phyloP scores from a whole-genome alignment of 2,888 invertebrate genomes.

The Epirrhoe alternata region DNA sequence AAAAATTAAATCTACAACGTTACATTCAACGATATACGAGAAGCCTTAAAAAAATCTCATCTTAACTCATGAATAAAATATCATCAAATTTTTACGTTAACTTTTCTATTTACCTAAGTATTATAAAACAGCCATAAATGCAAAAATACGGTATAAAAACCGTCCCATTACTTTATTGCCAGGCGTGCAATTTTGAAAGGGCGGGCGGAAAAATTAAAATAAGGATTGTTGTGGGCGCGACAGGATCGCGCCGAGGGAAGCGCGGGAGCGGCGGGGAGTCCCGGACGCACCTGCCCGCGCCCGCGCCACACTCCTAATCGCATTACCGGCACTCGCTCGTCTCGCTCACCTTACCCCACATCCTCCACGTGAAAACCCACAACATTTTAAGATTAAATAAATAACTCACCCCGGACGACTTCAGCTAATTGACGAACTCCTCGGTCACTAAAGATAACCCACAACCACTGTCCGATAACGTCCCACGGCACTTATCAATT shows the following conservation, averaged over 20 bases:
- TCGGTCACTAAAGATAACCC: constrained; percentile 51
- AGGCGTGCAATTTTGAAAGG: constrained; percentile 38
- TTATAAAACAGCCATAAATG: constrained; percentile 30
- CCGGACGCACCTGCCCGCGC: constrained; percentile 31
- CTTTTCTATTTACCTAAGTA: constrained; percentile 15
- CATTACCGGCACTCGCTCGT: constrained; percentile 66
- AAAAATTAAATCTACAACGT: not conserved
- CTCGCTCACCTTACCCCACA: constrained; percentile 65
- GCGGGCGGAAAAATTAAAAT: constrained; percentile 60
- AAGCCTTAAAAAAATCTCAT: constrained; percentile 16
- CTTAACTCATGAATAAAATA: constrained; percentile 25
- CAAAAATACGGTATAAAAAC: constrained; percentile 25
- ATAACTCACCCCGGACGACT: constrained; percentile 41
- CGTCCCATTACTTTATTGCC: constrained; percentile 28
- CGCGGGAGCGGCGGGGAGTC: constrained; percentile 24
- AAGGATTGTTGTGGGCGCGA: constrained; percentile 48
- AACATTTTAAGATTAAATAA: constrained; percentile 18
- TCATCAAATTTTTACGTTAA: constrained; percentile 25
- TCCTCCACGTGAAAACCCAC: constrained; percentile 37
- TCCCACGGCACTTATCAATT: constrained; percentile 59
- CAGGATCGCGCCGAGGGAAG: constrained; percentile 41
- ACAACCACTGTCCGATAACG: constrained; percentile 57
- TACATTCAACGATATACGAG: not conserved
- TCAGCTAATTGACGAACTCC: constrained; percentile 36
- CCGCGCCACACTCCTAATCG: constrained; percentile 44